A percentile compares a stretch with the other conserved stretches of the same genome.
These are phyloP conservation scores for Trematocara unimaculatum DNA, from an alignment of 2,113 vertebrate genomes.

Conservation along the genomic window DNA sequence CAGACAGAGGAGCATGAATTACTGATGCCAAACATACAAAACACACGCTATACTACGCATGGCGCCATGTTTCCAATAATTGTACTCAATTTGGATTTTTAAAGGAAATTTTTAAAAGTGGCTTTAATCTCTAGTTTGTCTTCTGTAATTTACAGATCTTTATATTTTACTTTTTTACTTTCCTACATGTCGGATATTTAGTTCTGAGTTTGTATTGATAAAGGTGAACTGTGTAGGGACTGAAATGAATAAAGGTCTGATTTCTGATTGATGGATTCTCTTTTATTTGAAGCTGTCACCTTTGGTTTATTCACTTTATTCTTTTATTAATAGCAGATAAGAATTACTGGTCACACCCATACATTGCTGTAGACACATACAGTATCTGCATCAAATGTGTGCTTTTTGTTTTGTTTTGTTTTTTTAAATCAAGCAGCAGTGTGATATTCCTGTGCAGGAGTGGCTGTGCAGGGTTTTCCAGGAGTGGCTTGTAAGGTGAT, in stretches of 20 bases:
- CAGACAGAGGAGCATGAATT: not conserved
- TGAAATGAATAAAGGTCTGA: not conserved
- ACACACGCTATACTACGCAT: not conserved
- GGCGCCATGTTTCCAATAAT: not conserved
- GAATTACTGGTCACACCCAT: not conserved
- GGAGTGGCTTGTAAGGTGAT: not conserved
- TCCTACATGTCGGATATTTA: not conserved
- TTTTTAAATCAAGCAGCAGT: not conserved
- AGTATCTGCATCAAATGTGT: not conserved
- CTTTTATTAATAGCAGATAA: not conserved
- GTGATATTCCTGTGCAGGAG: not conserved
- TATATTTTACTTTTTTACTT: not conserved
- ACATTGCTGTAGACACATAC: not conserved
- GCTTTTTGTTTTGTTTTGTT: no score
- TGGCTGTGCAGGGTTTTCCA: not conserved
- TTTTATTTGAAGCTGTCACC: not conserved
- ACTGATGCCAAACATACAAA: not conserved
- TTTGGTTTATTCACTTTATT: not conserved
- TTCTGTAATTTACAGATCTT: not conserved
- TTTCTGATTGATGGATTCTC: not conserved
- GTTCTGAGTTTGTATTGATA: not conserved
- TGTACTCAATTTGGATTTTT: not conserved
- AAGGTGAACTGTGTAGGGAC: not conserved
- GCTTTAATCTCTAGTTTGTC: not conserved
- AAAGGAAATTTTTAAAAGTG: not conserved